A percentile compares a stretch with the other conserved stretches of the same genome.
phyloP scores from a whole-genome alignment of 2,113 vertebrate genomes.

The Sander vitreus region DNA sequence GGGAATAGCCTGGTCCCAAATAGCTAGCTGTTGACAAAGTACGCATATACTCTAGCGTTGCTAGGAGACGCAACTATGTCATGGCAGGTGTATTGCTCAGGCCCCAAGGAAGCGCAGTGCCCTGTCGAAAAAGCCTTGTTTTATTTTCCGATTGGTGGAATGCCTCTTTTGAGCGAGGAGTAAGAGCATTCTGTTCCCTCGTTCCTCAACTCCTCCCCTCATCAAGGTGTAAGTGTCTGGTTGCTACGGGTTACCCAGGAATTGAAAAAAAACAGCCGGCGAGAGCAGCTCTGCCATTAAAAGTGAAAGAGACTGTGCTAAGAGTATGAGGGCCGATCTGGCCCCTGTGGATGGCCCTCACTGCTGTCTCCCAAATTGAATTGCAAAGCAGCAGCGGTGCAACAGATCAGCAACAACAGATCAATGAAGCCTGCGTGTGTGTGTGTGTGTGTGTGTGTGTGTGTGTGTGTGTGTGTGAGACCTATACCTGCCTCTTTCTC shows the following conservation, averaged over 20 bases:
- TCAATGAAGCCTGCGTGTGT: constrained; percentile 1
- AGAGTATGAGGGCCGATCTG: not conserved
- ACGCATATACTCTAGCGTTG: no score
- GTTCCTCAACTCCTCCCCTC: not conserved
- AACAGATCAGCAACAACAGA: constrained; percentile 5
- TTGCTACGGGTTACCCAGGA: constrained; percentile 4
- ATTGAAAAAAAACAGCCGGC: not conserved
- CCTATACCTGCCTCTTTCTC: not conserved
- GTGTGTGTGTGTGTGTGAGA: not conserved
- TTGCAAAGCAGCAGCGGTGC: not conserved
- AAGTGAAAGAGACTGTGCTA: constrained; percentile 1
- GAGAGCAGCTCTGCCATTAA: not conserved
- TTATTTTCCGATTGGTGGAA: not conserved
- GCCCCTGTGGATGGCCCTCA: not conserved
- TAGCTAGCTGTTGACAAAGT: no score
- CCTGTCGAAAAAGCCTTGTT: not conserved
- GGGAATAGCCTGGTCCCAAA: no score
- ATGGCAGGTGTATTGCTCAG: no score
- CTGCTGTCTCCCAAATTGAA: not conserved
- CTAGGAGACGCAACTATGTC: no score
- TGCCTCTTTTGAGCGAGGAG: no score
- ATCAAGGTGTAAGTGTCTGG: constrained; percentile 14
- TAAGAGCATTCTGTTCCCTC: not conserved
- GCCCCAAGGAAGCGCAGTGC: no score
- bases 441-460: not conserved